Evolutionary conservation across 2,888 invertebrate genomes (phyloP).

Genomic region (Notodonta dromedarius): DNA sequence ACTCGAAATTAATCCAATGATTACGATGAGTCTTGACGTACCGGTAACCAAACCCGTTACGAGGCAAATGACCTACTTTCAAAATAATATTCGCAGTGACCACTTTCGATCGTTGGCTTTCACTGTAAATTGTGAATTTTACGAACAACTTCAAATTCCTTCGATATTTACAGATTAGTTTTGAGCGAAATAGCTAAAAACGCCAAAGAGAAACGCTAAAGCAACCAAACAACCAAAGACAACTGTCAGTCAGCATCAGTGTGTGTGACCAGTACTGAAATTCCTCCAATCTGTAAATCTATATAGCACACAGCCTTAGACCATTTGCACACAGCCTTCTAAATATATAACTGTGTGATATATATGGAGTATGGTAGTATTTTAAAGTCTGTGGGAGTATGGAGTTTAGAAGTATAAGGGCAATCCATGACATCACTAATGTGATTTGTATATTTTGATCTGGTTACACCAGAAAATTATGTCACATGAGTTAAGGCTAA

Average conservation of each 20-base stretch:
- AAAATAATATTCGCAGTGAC: slow-evolving; percentile 64
- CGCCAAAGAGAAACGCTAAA: slow-evolving; percentile 34
- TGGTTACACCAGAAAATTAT: too few relatives aligned
- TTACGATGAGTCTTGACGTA: slow-evolving; percentile 65
- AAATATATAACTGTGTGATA: too few relatives aligned
- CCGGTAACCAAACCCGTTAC: slow-evolving; percentile 79
- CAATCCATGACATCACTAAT: too few relatives aligned
- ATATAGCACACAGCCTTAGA: too few relatives aligned
- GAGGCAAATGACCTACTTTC: slow-evolving; percentile 60
- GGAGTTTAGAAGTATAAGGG: too few relatives aligned
- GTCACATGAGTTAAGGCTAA: too few relatives aligned
- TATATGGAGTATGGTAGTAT: too few relatives aligned
- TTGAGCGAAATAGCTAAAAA: slow-evolving; percentile 39
- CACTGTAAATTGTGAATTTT: slow-evolving; percentile 44
- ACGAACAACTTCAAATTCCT: slow-evolving; percentile 50
- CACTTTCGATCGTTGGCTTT: slow-evolving; percentile 41
- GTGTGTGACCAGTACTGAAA: slow-evolving; percentile 29
- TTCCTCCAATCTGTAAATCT: too few relatives aligned
- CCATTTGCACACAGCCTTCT: too few relatives aligned
- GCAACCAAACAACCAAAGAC: slow-evolving; percentile 35
- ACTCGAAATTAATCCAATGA: slow-evolving; percentile 36
- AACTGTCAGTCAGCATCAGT: slow-evolving; percentile 14
- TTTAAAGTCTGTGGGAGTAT: too few relatives aligned
- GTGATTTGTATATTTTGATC: too few relatives aligned
- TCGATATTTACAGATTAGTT: slow-evolving; percentile 72